phyloP scores from a whole-genome alignment of 2,113 vertebrate genomes.

The Perca flavescens region DNA sequence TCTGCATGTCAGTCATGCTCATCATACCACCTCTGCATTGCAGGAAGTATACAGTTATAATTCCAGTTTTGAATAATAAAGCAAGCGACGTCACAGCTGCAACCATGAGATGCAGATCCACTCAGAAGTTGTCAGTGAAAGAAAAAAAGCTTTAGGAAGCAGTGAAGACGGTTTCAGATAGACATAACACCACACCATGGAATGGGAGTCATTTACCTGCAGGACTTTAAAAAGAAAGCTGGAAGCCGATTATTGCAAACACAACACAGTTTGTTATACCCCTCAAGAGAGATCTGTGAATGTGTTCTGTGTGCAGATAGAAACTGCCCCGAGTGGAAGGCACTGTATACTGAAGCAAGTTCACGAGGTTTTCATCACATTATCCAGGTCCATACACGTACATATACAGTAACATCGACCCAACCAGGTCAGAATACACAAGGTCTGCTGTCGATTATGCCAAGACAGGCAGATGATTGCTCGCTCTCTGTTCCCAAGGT shows the following conservation, averaged over 20 bases:
- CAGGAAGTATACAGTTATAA: slow-evolving; percentile 33
- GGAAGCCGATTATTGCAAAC: slow-evolving; percentile 54
- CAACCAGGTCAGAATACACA: slow-evolving; percentile 53
- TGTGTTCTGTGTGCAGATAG: slow-evolving; percentile 59
- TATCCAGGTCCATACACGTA: slow-evolving; percentile 63
- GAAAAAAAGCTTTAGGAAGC: slow-evolving; percentile 28
- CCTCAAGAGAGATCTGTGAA: slow-evolving; percentile 49
- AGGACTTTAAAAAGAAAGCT: slow-evolving; percentile 5
- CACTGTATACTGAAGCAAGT: slow-evolving; percentile 72
- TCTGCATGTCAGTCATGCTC: slow-evolving; percentile 18
- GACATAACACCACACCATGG: slow-evolving; percentile 39
- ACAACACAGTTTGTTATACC: slow-evolving; percentile 26
- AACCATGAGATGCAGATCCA: slow-evolving; percentile 53
- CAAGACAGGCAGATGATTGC: slow-evolving; percentile 51
- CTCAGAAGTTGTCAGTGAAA: slow-evolving; percentile 25
- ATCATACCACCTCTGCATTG: slow-evolving; percentile 31
- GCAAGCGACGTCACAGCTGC: slow-evolving; percentile 53
- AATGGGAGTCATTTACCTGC: slow-evolving; percentile 35
- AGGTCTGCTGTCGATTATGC: slow-evolving; percentile 51
- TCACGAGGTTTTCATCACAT: slow-evolving; percentile 67
- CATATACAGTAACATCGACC: slow-evolving; percentile 32
- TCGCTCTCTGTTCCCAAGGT: slow-evolving; percentile 40
- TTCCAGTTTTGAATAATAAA: slow-evolving; percentile 70
- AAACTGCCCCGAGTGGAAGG: slow-evolving; percentile 78
- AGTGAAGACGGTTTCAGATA: slow-evolving; percentile 23